Conservation (phyloP, 2,888 invertebrate species). For the Leptinotarsa haldemani region DNA sequence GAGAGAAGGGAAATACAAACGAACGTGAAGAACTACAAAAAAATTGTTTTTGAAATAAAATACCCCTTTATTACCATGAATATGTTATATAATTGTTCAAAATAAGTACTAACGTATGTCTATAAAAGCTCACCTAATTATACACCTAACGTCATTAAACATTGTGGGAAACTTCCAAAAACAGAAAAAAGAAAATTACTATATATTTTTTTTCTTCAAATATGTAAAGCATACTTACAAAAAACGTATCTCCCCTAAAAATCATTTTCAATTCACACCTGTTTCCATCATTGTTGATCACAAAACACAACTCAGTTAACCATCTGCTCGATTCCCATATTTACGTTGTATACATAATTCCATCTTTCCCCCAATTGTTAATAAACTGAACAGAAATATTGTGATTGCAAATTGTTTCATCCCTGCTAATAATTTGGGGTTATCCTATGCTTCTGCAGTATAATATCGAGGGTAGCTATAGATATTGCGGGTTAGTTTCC, state of each 20-base stretch:
- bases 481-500: conserved; percentile 47
- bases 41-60: no score
- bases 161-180: no score
- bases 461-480: conserved; percentile 34
- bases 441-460: conserved; percentile 26
- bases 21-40: no score
- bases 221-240: no score
- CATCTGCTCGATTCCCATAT: conserved; percentile 27
- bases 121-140: no score
- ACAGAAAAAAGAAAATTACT: no score
- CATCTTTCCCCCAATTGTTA: conserved; percentile 31
- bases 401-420: conserved; percentile 51
- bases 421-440: conserved; percentile 47
- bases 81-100: no score
- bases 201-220: no score
- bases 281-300: not conserved
- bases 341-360: conserved; percentile 27
- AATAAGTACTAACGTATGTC: no score
- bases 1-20: no score
- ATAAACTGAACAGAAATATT: conserved; percentile 49
- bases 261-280: not conserved
- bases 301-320: not conserved
- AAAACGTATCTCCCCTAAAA: not conserved
- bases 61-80: no score
- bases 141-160: no score